Base-by-base conservation (phyloP, 2,113 vertebrate species). In the Orthonyx spaldingii region DNA sequence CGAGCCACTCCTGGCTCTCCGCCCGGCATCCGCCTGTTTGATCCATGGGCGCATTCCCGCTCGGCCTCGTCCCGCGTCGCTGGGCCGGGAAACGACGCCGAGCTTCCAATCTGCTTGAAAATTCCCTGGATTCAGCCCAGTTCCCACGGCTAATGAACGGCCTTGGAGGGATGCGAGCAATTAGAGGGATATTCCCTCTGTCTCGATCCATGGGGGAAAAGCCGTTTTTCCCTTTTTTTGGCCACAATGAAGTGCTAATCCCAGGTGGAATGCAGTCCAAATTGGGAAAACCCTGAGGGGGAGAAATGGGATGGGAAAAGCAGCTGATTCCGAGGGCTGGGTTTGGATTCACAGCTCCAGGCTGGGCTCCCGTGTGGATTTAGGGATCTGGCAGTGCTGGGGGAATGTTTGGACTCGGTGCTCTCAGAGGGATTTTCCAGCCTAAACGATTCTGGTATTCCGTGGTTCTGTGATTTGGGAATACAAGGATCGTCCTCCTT, bases 271-370 rank as follows among this genome's bases (percentile, higher is more conserved):
- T 15, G 17, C 2, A 27, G 2, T 17, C 37, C 32, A 11, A 5
- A 63, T 9, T 1, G 11, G 49, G 57, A 63, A 11, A 22, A 49
- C 5, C 7, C 9, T 1, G 2, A n/a, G 30, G 24, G 47, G 35
- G 9, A 7, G 27, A 6, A 3, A 20, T 1, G 22, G 1, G 9
- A 26, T 37, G 50, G 41, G 7, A 22, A 22, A 20, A 28, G 52
- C 1, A 0, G 52, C 47, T 0, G 4, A 21, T 74, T 52, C 52
- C 56, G 3, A 21, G 16, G 8, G 10, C 22, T 24, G 0, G 9
- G 26, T 16, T 50, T 26, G 46, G 56, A 56, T 61, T 39, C 56
- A 5, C 23, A 10, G 12, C 81, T 63, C 64, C 28, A 5, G 32
- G 47, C 26, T 24, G 41, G 47, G 64, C 1, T 56, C 16, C 33